A percentile compares a stretch with the other conserved stretches of the same genome.
Evolutionary conservation across 2,888 invertebrate species (phyloP).

Genomic region (Mythimna loreyi): DNA sequence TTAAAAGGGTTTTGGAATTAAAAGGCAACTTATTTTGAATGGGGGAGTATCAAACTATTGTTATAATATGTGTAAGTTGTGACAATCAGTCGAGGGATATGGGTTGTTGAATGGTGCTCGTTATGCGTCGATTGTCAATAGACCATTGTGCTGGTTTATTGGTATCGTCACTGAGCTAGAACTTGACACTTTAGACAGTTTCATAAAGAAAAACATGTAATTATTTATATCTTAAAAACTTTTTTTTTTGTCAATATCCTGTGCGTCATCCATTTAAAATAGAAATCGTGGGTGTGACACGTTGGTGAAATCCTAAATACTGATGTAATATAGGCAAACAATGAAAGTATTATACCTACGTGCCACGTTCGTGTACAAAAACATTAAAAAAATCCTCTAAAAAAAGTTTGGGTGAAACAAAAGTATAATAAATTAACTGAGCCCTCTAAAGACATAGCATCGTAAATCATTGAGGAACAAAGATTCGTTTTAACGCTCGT

Average conservation of each 20-base stretch:
- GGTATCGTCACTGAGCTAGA: slow-evolving; percentile 14
- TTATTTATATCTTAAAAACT: slow-evolving; percentile 1
- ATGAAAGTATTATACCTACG: slow-evolving; percentile 38
- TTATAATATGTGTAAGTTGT: slow-evolving; percentile 35
- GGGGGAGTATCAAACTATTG: slow-evolving; percentile 28
- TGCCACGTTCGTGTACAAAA: slow-evolving; percentile 38
- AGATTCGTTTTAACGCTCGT: slow-evolving; percentile 47
- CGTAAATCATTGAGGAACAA: slow-evolving; percentile 63
- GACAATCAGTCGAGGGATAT: slow-evolving; percentile 38
- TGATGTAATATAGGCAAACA: slow-evolving; percentile 33
- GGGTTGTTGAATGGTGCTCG: slow-evolving; percentile 44
- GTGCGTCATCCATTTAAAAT: not conserved
- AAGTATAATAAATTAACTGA: slow-evolving; percentile 64
- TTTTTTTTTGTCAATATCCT: slow-evolving; percentile 4
- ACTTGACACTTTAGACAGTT: not conserved
- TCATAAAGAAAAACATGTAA: not conserved
- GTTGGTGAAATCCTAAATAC: slow-evolving; percentile 35
- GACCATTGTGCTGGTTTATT: slow-evolving; percentile 20
- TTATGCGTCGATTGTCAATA: slow-evolving; percentile 43
- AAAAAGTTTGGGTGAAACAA: slow-evolving; percentile 60
- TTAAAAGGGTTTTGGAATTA: slow-evolving; percentile 52
- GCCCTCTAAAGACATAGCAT: slow-evolving; percentile 59
- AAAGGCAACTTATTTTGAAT: slow-evolving; percentile 48
- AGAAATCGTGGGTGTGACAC: slow-evolving; percentile 17
- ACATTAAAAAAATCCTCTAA: slow-evolving; percentile 47